A percentile compares a stretch with the other conserved stretches of the same genome.
Conservation (phyloP, 2,113 vertebrate genomes). For the Rhegmatorhina hoffmannsi region DNA sequence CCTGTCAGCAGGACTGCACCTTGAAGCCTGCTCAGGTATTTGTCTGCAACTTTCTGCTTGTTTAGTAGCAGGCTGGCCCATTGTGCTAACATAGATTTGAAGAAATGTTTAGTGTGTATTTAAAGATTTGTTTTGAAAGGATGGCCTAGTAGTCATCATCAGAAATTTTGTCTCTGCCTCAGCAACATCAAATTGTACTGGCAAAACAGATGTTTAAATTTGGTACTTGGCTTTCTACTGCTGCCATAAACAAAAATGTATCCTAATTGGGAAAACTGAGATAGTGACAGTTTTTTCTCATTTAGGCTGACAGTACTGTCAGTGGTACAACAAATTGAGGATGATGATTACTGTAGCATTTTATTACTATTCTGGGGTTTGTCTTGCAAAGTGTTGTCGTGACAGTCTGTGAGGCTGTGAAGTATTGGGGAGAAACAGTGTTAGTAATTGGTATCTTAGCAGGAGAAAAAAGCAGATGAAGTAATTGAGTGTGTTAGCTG, state of each 20-base stretch:
- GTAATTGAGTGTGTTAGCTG: constrained; percentile 25
- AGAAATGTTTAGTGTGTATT: background rate
- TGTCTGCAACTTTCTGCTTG: background rate
- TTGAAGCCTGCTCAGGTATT: background rate
- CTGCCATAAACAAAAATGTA: background rate
- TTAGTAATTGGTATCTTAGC: background rate
- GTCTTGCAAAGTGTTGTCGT: background rate
- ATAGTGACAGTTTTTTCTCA: background rate
- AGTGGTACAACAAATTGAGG: background rate
- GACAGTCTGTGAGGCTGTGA: background rate
- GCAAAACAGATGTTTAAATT: background rate
- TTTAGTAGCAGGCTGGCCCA: background rate
- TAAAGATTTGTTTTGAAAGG: background rate
- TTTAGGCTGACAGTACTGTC: background rate
- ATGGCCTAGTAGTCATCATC: background rate
- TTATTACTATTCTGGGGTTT: background rate
- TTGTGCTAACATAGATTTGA: background rate
- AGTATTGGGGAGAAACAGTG: background rate
- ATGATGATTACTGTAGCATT: background rate
- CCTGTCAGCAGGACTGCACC: background rate
- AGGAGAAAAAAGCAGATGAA: constrained; percentile 7
- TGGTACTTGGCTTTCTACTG: background rate
- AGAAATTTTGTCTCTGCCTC: background rate
- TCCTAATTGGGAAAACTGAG: background rate
- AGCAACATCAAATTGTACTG: background rate